Evolutionary conservation across 1,140 invertebrate species (phyloP).

Genomic region (Drosophila ananassae): DNA sequence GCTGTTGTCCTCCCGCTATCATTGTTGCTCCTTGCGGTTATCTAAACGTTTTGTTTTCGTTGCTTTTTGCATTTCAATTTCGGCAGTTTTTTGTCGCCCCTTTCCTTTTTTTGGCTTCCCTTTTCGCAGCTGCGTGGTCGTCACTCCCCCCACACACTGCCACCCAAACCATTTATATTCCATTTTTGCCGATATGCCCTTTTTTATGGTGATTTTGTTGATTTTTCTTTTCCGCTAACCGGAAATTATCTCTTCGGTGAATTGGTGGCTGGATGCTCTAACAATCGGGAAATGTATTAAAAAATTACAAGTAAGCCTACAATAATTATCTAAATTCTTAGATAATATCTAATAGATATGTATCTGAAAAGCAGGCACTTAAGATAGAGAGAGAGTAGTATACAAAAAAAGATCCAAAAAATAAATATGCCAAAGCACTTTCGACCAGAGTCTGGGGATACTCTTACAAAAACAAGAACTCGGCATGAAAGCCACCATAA

Average conservation of each 20-base stretch:
- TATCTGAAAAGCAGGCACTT: no score
- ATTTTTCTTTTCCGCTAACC: slow-evolving; percentile 66
- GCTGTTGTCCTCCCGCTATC: slow-evolving; percentile 16
- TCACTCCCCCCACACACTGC: not conserved
- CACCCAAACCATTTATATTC: slow-evolving; percentile 28
- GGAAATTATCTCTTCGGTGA: slow-evolving; percentile 28
- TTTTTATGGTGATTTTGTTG: slow-evolving; percentile 79
- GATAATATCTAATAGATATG: no score
- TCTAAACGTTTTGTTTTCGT: slow-evolving; percentile 71
- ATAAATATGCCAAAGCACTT: no score
- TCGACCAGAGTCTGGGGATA: not conserved
- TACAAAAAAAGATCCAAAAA: no score
- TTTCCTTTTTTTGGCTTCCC: slow-evolving; percentile 20
- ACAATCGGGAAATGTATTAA: not conserved
- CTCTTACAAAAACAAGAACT: not conserved
- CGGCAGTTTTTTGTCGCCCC: slow-evolving; percentile 32
- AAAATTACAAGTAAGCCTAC: no score
- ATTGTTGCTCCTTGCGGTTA: slow-evolving; percentile 65
- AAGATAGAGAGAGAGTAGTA: no score
- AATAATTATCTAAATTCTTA: no score
- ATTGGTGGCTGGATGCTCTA: slow-evolving; percentile 31
- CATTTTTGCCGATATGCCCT: slow-evolving; percentile 62
- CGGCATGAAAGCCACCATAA: not conserved
- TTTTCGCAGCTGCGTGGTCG: slow-evolving; percentile 26
- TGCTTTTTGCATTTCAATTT: slow-evolving; percentile 73